phyloP scores from a whole-genome alignment of 1,140 invertebrate genomes.

The Trichonephila clavipes region DNA sequence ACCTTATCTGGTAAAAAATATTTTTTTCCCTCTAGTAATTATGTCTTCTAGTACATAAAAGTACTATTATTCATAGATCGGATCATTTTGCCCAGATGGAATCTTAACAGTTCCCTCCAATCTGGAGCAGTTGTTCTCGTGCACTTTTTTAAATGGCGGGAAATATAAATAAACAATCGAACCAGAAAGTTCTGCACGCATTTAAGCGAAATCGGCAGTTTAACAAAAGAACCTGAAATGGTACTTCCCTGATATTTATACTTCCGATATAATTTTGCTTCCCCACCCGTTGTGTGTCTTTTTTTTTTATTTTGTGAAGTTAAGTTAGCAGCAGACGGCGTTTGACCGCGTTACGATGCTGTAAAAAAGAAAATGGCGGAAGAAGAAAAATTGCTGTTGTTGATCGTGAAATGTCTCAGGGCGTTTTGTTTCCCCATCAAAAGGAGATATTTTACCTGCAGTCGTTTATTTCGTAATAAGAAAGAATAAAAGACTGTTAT shows the following conservation, averaged over 20 bases:
- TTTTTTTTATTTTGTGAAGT: not conserved
- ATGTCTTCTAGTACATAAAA: conserved; percentile 2
- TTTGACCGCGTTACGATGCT: conserved; percentile 11
- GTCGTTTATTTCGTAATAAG: not conserved
- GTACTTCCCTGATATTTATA: conserved; percentile 46
- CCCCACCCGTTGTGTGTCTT: not conserved
- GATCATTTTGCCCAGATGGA: not conserved
- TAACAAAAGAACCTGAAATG: not conserved
- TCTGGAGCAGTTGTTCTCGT: not conserved
- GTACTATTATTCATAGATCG: not conserved
- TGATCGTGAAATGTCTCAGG: not conserved
- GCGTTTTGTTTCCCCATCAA: not conserved
- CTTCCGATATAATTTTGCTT: conserved; percentile 21
- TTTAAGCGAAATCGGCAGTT: conserved; percentile 5
- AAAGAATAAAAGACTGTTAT: not conserved
- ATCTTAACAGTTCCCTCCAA: not conserved
- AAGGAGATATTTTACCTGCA: not conserved
- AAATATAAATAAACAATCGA: conserved; percentile 23
- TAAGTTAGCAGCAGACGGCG: not conserved
- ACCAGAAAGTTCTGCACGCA: not conserved
- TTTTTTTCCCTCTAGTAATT: not conserved
- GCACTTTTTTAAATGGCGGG: not conserved
- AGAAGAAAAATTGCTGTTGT: not conserved
- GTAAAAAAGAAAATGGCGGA: conserved; percentile 12
- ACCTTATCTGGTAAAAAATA: not conserved